Evolutionary conservation across 2,888 invertebrate genomes (phyloP).

Genomic region (Aphrophora alni): DNA sequence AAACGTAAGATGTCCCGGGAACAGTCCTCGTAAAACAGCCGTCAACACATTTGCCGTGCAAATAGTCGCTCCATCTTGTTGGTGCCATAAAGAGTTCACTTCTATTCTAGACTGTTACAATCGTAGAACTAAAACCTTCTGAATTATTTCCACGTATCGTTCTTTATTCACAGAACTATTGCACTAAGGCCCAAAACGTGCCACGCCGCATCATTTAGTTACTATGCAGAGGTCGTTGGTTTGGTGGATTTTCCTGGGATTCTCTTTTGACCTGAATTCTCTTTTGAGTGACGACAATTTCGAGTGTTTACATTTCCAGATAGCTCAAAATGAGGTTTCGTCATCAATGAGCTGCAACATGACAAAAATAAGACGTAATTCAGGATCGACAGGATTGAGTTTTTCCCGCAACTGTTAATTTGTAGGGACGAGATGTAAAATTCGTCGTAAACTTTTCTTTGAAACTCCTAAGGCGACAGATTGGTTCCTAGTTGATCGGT

Average conservation of each 20-base stretch:
- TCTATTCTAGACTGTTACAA: background rate
- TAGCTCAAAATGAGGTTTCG: background rate
- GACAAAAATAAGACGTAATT: background rate
- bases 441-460: conserved; percentile 2
- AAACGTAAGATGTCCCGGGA: background rate
- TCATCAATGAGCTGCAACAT: background rate
- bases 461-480: background rate
- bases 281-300: background rate
- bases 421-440: background rate
- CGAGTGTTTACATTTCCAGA: conserved; percentile 10
- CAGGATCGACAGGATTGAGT: conserved; percentile 49
- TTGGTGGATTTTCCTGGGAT: background rate
- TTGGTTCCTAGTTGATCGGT: conserved; percentile 9
- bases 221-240: background rate
- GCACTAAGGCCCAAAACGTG: background rate
- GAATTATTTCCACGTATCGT: background rate
- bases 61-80: background rate
- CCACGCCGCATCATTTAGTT: background rate
- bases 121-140: background rate
- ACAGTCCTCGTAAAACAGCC: background rate
- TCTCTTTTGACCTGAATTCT: background rate
- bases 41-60: background rate
- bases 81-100: background rate
- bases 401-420: background rate
- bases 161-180: background rate